Conservation (phyloP, 92 coral and sea anemone genomes). For the Epizoanthus scotinus region DNA sequence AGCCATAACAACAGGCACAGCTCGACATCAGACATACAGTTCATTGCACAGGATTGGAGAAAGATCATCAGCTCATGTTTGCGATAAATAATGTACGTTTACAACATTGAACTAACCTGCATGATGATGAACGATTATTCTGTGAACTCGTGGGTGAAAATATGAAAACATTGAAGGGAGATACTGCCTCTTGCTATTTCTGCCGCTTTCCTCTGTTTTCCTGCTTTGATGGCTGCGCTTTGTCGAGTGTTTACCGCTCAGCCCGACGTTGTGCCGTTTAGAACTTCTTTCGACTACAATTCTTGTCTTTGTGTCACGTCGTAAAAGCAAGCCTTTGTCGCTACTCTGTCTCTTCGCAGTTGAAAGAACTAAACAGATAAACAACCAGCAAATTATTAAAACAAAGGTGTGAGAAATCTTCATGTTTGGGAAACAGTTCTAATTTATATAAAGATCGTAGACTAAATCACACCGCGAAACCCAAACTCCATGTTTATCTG, state of each 20-base stretch:
- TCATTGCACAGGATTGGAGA: constrained; percentile 17
- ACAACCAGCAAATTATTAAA: not conserved
- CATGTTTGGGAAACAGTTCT: constrained; percentile 2
- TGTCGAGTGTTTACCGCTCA: not conserved
- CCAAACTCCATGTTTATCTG: constrained; percentile 6
- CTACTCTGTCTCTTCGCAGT: not conserved
- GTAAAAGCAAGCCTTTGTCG: not conserved
- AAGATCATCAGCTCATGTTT: not conserved
- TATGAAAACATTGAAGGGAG: constrained; percentile 47
- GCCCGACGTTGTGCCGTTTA: not conserved
- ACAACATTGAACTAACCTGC: constrained; percentile 66
- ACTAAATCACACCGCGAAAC: constrained; percentile 7
- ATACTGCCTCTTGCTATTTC: constrained; percentile 35
- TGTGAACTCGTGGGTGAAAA: constrained; percentile 72
- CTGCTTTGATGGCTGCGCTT: not conserved
- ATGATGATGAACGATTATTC: constrained; percentile 92
- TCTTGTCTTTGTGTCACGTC: not conserved
- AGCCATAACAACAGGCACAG: not conserved
- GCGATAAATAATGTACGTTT: not conserved
- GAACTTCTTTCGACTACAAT: not conserved
- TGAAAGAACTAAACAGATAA: constrained; percentile 2
- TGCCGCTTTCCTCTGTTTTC: not conserved
- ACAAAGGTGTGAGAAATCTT: not conserved
- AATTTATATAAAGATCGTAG: not conserved
- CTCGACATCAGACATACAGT: not conserved